Conservation (phyloP, 2,797 vertebrate species). For the Enteromius anoplus region DNA sequence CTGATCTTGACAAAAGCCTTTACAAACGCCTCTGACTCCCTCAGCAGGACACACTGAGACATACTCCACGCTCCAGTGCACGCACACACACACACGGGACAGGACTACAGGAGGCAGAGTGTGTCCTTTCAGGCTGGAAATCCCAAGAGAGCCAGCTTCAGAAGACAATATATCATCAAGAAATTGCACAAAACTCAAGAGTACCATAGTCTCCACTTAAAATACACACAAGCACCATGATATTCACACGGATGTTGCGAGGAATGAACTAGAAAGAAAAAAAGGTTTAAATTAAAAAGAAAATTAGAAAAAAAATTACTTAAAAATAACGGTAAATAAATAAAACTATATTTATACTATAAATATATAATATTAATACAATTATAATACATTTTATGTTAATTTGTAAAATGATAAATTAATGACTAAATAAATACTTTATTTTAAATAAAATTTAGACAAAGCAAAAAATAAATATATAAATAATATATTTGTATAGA, state of each 20-base stretch:
- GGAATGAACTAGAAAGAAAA: neutral
- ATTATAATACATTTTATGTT: neutral
- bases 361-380: neutral
- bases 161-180: neutral
- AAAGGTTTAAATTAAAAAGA: no score
- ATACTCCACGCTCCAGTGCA: neutral
- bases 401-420: neutral
- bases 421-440: neutral
- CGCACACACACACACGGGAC: neutral
- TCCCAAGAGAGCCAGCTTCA: neutral
- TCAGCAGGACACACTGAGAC: constrained; percentile 9
- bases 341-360: neutral
- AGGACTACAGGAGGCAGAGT: neutral
- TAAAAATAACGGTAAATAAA: no score
- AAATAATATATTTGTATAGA: neutral
- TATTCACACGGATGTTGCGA: neutral
- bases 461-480: neutral
- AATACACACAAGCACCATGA: neutral
- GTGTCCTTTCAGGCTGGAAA: constrained; percentile 30
- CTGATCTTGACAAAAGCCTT: constrained; percentile 38
- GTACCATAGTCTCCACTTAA: no score
- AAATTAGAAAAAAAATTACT: no score
- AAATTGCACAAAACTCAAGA: neutral
- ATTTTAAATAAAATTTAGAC: neutral
- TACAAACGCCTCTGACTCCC: neutral